A percentile compares a stretch with the other conserved stretches of the same genome.
These are phyloP conservation scores for Sycophaga agraensis DNA, from an alignment of 1,140 invertebrate genomes.

Conservation along the genomic window DNA sequence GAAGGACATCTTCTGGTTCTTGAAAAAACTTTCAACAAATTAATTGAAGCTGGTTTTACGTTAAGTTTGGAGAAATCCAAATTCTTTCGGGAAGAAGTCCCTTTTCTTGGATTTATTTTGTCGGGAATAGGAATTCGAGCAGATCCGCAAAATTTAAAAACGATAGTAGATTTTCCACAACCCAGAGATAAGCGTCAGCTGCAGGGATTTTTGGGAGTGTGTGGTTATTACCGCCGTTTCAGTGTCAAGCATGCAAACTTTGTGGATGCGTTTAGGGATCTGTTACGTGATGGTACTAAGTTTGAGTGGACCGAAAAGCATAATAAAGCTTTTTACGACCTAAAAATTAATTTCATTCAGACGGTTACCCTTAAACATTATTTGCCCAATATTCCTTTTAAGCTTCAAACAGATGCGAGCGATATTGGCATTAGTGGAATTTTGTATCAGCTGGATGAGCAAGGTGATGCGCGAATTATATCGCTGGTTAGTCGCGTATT, in stretches of 20 bases:
- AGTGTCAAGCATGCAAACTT: background rate
- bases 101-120: slow-evolving; percentile 31
- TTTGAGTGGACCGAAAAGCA: background rate
- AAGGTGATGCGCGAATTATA: background rate
- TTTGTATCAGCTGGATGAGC: slow-evolving; percentile 1
- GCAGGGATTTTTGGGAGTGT: slow-evolving; percentile 5
- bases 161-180: background rate
- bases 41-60: background rate
- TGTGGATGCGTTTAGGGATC: slow-evolving; percentile 4
- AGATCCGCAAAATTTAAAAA: slow-evolving; percentile 5
- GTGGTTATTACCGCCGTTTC: slow-evolving; percentile 14
- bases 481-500: background rate
- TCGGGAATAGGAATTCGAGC: slow-evolving; percentile 11
- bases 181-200: background rate
- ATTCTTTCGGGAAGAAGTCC: background rate
- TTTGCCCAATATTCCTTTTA: background rate
- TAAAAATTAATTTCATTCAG: background rate
- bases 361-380: background rate
- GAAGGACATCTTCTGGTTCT: too few species aligned
- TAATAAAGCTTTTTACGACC: background rate
- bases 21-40: too few species aligned
- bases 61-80: slow-evolving; percentile 10
- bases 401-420: background rate
- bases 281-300: background rate
- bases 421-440: slow-evolving; percentile 2